A percentile compares a stretch with the other conserved stretches of the same genome.
Conservation (phyloP, 92 coral and sea anemone genomes). For the Scolanthus callimorphus region DNA sequence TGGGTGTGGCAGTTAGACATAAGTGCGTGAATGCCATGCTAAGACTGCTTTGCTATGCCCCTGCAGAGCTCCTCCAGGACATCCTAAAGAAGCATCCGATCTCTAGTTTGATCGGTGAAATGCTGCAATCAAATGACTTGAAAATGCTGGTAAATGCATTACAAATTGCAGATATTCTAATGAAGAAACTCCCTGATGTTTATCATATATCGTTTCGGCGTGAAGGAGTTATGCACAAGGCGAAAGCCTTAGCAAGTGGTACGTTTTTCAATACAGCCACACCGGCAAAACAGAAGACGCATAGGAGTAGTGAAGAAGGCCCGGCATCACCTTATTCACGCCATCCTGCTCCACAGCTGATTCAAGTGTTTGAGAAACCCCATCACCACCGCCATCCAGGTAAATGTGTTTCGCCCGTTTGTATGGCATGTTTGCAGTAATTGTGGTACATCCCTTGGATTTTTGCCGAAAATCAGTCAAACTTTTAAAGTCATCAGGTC, state of each 20-base stretch:
- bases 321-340: slow-evolving; percentile 34
- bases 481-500: too few species aligned
- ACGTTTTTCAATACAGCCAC: slow-evolving; percentile 25
- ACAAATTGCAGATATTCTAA: slow-evolving; percentile 95
- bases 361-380: slow-evolving; percentile 45
- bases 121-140: slow-evolving; percentile 91
- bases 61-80: slow-evolving; percentile 79
- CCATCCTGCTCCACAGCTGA: slow-evolving; percentile 22
- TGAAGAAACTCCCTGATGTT: slow-evolving; percentile 95
- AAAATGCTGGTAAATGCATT: slow-evolving; percentile 91
- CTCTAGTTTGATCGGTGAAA: slow-evolving; percentile 94
- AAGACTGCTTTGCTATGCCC: slow-evolving; percentile 91
- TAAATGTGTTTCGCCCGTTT: not conserved
- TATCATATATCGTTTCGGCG: slow-evolving; percentile 95
- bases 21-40: slow-evolving; percentile 90
- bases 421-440: too few species aligned
- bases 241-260: slow-evolving; percentile 78
- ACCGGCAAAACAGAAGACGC: slow-evolving; percentile 21
- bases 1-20: slow-evolving; percentile 92
- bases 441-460: too few species aligned
- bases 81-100: slow-evolving; percentile 84
- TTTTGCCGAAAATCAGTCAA: too few species aligned
- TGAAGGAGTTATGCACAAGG: slow-evolving; percentile 98
- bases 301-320: slow-evolving; percentile 31
- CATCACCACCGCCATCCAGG: slow-evolving; percentile 58